phyloP scores from a whole-genome alignment of 2,888 invertebrate species.

The Drosophila pseudotalamancana region DNA sequence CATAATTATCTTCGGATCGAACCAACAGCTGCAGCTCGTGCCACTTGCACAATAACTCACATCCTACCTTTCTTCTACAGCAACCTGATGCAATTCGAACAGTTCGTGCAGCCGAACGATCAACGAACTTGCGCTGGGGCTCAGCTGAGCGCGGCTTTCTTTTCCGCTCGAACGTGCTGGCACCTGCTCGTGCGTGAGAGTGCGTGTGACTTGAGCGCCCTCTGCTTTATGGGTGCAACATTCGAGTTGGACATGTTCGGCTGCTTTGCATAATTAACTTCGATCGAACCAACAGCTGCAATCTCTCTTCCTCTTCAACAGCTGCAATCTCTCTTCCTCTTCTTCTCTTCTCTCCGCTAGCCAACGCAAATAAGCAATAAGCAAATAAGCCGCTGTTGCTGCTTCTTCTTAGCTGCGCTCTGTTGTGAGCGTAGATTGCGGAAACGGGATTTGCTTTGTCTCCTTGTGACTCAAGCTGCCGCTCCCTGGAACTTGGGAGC shows the following conservation, averaged over 20 bases:
- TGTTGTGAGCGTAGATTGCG: background rate
- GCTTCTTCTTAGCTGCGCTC: background rate
- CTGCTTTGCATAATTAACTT: conserved; percentile 29
- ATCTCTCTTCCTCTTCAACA: conserved; percentile 2
- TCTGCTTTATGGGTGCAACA: conserved; percentile 30
- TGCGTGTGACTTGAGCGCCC: conserved; percentile 17
- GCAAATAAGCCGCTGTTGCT: conserved; percentile 6
- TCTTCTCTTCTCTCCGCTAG: conserved; percentile 2
- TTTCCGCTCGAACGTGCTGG: conserved; percentile 51
- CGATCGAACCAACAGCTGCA: conserved; percentile 29
- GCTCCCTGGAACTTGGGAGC: conserved; percentile 45
- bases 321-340: no score
- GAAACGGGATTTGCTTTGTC: conserved; percentile 39
- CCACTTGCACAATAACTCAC: conserved; percentile 41
- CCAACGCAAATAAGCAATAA: background rate
- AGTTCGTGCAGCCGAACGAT: conserved; percentile 14
- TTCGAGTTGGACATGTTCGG: conserved; percentile 37
- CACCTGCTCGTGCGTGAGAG: conserved; percentile 17
- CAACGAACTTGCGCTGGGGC: conserved; percentile 7
- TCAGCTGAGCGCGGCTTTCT: conserved; percentile 55
- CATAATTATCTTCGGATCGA: conserved; percentile 36
- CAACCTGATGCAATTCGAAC: conserved; percentile 52
- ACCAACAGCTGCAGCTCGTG: conserved; percentile 34
- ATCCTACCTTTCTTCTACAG: conserved; percentile 5
- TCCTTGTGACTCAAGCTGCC: conserved; percentile 37